Conservation (phyloP, 53 echinoderm and acorn worm species). For the Crossaster papposus region DNA sequence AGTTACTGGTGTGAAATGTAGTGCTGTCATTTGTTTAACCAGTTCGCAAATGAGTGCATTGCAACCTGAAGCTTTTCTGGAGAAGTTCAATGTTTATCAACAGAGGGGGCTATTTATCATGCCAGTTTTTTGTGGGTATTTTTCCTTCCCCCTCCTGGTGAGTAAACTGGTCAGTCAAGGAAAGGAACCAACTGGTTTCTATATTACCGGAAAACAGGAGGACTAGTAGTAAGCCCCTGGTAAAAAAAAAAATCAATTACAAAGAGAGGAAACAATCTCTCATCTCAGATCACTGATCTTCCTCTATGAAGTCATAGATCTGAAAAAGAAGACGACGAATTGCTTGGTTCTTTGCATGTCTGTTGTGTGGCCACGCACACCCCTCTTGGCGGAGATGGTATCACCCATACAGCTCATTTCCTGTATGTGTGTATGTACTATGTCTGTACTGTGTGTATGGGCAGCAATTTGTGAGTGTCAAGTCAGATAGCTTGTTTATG, state of each 20-base stretch:
- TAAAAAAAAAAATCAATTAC: slow-evolving; percentile 27
- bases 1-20: no score
- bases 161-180: slow-evolving; percentile 25
- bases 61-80: background rate
- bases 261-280: slow-evolving; percentile 32
- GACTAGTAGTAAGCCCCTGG: slow-evolving; percentile 13
- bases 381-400: slow-evolving; percentile 30
- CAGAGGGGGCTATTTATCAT: slow-evolving; percentile 49
- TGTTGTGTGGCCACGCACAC: background rate
- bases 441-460: slow-evolving; percentile 45
- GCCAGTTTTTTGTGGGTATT: slow-evolving; percentile 4
- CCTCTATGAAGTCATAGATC: background rate
- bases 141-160: background rate
- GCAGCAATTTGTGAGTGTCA: slow-evolving; percentile 35
- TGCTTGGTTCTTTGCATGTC: background rate
- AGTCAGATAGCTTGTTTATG: slow-evolving; percentile 48
- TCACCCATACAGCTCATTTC: slow-evolving; percentile 37
- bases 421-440: slow-evolving; percentile 14
- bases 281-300: slow-evolving; percentile 44
- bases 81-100: background rate
- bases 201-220: background rate
- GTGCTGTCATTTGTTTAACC: no score
- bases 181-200: slow-evolving; percentile 24
- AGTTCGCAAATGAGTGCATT: no score
- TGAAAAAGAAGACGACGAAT: slow-evolving; percentile 16